Percentiles rank a stretch among this genome's conserved stretches.
Conservation (phyloP, 2,113 vertebrate species). For the Equus quagga region DNA sequence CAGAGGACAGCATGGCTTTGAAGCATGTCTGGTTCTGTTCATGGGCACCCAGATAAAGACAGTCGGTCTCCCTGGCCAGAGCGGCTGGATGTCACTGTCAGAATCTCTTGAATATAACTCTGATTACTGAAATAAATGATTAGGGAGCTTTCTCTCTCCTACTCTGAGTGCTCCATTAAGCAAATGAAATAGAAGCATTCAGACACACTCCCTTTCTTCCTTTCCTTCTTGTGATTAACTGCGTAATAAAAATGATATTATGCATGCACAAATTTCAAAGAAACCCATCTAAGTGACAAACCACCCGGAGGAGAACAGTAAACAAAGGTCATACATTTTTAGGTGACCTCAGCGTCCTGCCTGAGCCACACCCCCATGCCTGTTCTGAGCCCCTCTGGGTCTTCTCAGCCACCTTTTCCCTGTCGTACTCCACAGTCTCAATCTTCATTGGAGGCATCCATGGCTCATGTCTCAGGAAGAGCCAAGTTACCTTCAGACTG, state of each 20-base stretch:
- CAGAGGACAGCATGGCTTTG: neutral
- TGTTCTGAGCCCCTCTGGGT: neutral
- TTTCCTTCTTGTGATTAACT: constrained; percentile 83
- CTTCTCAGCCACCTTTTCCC: neutral
- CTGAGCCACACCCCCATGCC: neutral
- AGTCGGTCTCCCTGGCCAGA: constrained; percentile 1
- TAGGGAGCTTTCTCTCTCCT: constrained; percentile 69
- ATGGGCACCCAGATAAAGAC: constrained; percentile 49
- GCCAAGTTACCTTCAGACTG: neutral
- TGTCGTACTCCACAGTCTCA: too few relatives aligned
- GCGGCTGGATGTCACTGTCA: constrained; percentile 46
- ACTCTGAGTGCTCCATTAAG: constrained; percentile 79
- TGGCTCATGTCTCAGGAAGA: neutral
- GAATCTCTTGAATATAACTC: constrained; percentile 64
- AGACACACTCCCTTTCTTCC: constrained; percentile 74
- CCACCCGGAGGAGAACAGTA: constrained; percentile 69
- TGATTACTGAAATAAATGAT: constrained; percentile 79
- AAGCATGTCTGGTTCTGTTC: neutral
- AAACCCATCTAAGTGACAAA: constrained; percentile 77
- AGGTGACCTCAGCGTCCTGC: neutral
- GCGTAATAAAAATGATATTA: constrained; percentile 84
- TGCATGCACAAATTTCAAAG: constrained; percentile 82
- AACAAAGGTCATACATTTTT: constrained; percentile 69
- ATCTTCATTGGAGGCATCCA: neutral
- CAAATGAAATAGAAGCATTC: constrained; percentile 85